These are phyloP conservation scores for Hormiphora californensis DNA, from an alignment of 37 sponge, comb jelly and placozoan genomes.

Conservation along the genomic window DNA sequence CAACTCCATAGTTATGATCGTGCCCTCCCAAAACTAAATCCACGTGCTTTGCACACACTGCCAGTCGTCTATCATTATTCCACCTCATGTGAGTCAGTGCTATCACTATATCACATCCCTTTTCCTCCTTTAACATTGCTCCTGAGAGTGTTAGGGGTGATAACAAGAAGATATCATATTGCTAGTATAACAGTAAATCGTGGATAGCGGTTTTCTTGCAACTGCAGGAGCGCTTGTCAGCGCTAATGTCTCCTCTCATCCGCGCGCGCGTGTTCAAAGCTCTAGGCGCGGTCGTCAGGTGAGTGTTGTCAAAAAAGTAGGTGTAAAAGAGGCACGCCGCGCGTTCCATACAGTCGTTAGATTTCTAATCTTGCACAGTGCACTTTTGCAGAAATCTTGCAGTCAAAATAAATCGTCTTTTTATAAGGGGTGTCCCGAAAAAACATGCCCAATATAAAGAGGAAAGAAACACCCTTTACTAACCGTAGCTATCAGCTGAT, in stretches of 20 bases:
- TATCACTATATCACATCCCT: constrained; percentile 69
- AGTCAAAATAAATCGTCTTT: background rate
- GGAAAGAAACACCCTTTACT: background rate
- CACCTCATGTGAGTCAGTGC: constrained; percentile 80
- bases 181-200: background rate
- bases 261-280: no score
- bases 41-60: constrained; percentile 55
- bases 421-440: background rate
- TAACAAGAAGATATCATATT: no score
- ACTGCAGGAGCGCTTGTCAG: background rate
- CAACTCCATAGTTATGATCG: constrained; percentile 70
- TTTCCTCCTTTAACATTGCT: background rate
- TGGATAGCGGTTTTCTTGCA: background rate
- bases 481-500: constrained; percentile 55
- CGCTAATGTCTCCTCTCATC: background rate
- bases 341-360: no score
- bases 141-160: constrained; percentile 17
- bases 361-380: no score
- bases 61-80: constrained; percentile 67
- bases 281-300: no score
- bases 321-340: no score
- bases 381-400: background rate
- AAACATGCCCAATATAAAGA: background rate
- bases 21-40: constrained; percentile 77
- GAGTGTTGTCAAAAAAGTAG: no score